Base-by-base conservation (phyloP, 2,113 vertebrate species). In the Okapia johnstoni region DNA sequence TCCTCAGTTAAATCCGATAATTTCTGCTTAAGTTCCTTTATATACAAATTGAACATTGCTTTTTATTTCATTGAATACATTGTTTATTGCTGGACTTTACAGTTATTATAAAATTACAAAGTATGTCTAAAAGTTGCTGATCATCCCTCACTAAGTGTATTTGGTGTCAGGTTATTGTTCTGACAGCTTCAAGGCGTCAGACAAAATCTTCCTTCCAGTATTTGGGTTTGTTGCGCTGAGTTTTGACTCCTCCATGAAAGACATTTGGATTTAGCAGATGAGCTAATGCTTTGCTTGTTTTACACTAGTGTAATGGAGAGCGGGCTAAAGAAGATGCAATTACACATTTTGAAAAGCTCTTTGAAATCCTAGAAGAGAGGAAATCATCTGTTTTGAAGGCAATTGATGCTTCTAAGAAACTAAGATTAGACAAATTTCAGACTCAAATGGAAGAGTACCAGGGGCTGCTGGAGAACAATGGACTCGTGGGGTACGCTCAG, bases 401-500 rank as follows among this genome's bases (percentile, higher is more conserved):
- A 81, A 99, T 99, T 28, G 99, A 99, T 91, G 93, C 98, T 36
- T 99, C 99, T 21, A 99, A 99, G 98, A 99, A 97, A 96, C 93
- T 99, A 83, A 99, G 99, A 81, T 84, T 99, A 98, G 99, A 99
- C 85, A 99, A 99, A 83, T 98, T 99, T 86, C 99, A 98, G 60
- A 96, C n/a, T 6, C 99, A 99, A 99, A 98, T 99, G 98, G 99
- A 99, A 55, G 99, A 99, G 96, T 99, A 99, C 98, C 99, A 99
- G 98, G 99, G 99, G n/a, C 99, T 99, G 94, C 98, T 99, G 97
- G 99, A 99, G 99, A 99, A 99, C 98, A 99, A 98, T 11, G 99
- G 99, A 5, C 99, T 99, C 1, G 99, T 99, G 85, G 99, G 99
- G 83, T 99, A 99, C 6, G 99, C 99, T 30, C 99, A 99, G 97